A percentile compares a stretch with the other conserved stretches of the same genome.
These are phyloP conservation scores for Hypercompe scribonia DNA, from an alignment of 2,888 invertebrate species.

Conservation along the genomic window DNA sequence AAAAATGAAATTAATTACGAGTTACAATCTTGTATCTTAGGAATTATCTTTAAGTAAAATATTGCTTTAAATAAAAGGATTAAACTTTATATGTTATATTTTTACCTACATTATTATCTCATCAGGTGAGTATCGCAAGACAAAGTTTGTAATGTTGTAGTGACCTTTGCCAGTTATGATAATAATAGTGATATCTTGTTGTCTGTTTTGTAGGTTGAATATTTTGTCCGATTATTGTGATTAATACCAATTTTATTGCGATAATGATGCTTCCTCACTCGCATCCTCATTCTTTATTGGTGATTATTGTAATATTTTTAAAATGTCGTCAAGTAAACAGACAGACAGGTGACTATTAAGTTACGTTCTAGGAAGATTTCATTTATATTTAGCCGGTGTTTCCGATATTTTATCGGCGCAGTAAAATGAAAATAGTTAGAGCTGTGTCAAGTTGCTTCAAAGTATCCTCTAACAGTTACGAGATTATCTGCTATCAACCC, in stretches of 20 bases:
- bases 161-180: slow-evolving; percentile 16
- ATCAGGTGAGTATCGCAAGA: slow-evolving; percentile 5
- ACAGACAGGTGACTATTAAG: neutral
- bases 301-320: slow-evolving; percentile 9
- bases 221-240: slow-evolving; percentile 13
- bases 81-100: neutral
- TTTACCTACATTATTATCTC: slow-evolving; percentile 5
- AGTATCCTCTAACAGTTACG: too few species aligned
- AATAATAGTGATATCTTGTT: slow-evolving; percentile 16
- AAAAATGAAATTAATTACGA: neutral
- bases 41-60: neutral
- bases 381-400: neutral
- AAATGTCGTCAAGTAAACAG: slow-evolving; percentile 1
- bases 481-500: neutral
- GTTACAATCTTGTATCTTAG: neutral
- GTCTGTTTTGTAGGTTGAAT: slow-evolving; percentile 11
- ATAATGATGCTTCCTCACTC: slow-evolving; percentile 13
- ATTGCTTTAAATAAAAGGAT: neutral
- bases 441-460: neutral
- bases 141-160: slow-evolving; percentile 17
- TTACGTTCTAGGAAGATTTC: neutral
- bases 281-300: slow-evolving; percentile 20
- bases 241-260: slow-evolving; percentile 9
- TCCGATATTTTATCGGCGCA: neutral
- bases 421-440: neutral